Evolutionary conservation across 2,888 invertebrate genomes (phyloP).

Genomic region (Archips xylosteana): DNA sequence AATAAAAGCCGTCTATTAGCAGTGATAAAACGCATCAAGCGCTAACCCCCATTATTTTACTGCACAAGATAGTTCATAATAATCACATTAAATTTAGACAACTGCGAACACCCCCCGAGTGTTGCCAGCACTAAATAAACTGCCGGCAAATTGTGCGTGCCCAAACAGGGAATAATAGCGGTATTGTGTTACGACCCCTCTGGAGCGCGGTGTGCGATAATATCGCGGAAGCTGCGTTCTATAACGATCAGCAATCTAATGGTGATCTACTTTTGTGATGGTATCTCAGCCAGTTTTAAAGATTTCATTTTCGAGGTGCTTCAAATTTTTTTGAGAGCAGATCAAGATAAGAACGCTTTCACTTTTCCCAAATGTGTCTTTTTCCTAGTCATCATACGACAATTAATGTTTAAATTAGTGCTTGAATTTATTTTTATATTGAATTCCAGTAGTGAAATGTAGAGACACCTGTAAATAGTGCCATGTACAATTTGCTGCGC

Average conservation of each 20-base stretch:
- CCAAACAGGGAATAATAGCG: slow-evolving; percentile 80
- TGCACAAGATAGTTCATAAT: slow-evolving; percentile 49
- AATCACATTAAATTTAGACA: slow-evolving; percentile 65
- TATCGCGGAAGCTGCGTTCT: slow-evolving; percentile 27
- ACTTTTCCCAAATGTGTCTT: background rate
- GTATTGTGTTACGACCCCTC: slow-evolving; percentile 74
- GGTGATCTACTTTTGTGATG: slow-evolving; percentile 30
- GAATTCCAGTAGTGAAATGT: too few species aligned
- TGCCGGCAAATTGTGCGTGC: slow-evolving; percentile 82
- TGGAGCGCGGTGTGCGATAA: slow-evolving; percentile 25
- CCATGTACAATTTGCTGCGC: slow-evolving; percentile 2
- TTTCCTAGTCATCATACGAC: too few species aligned
- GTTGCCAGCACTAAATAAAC: slow-evolving; percentile 81
- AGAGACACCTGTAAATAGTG: slow-evolving; percentile 2
- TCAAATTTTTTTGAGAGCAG: background rate
- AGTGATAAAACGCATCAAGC: slow-evolving; percentile 40
- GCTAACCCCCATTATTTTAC: slow-evolving; percentile 38
- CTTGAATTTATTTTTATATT: too few species aligned
- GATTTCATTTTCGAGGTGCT: background rate
- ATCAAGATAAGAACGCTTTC: background rate
- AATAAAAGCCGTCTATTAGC: slow-evolving; percentile 26
- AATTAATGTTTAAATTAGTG: too few species aligned
- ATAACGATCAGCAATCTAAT: slow-evolving; percentile 29
- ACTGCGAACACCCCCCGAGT: slow-evolving; percentile 53
- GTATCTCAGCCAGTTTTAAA: background rate